Evolutionary conservation across 2,888 invertebrate genomes (phyloP), one percentile per base, ranked within the genome.

Genomic region (Lasioglossum oenotherae): DNA sequence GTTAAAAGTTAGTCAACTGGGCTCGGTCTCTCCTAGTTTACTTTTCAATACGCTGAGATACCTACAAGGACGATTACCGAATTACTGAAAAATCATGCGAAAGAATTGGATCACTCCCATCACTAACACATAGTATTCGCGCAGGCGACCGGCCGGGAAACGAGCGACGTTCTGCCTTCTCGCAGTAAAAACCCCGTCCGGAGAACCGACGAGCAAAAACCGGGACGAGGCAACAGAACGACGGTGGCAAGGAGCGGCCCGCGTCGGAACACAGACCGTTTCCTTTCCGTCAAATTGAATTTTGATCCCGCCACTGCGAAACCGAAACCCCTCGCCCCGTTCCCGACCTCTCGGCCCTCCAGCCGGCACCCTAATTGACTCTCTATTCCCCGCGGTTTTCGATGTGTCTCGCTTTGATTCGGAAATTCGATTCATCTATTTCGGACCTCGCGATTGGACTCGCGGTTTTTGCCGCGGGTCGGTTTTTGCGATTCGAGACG

Each of bases 151-250:
- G 86, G 83, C 74, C 78, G 84, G 76, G 84, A 88, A 90, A 80
- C 89, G 89, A 84, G 81, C 78, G 46, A 83, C 82, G 80, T 79
- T 69, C 74, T 72, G 78, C 73, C 67, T 76, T 73, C 10, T n/a
- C 46, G 85, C 86, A 35, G 67, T 67, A 90, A 90, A 91, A 90
- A 90, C 84, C 79, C 64, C 81, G 86, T 80, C 89, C 85, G 85
- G 44, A 79, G 75, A 72, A 72, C 53, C 72, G 82, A 69, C 83
- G 74, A 14, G 80, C 82, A 87, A 88, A 87, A 87, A 88, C 35
- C 49, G 35, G 60, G 60, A 69, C 74, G 71, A 53, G 19, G 49
- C 49, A 41, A 35, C 27, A 10, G 44, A 46, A 41, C 67, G 75
- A 16, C 64, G 82, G 57, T 27, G 46, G 49, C 38, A 27, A 74